Evolutionary conservation across 2,113 vertebrate genomes (phyloP), one percentile per base, ranked within the genome.

Genomic region (Bungarus multicinctus): DNA sequence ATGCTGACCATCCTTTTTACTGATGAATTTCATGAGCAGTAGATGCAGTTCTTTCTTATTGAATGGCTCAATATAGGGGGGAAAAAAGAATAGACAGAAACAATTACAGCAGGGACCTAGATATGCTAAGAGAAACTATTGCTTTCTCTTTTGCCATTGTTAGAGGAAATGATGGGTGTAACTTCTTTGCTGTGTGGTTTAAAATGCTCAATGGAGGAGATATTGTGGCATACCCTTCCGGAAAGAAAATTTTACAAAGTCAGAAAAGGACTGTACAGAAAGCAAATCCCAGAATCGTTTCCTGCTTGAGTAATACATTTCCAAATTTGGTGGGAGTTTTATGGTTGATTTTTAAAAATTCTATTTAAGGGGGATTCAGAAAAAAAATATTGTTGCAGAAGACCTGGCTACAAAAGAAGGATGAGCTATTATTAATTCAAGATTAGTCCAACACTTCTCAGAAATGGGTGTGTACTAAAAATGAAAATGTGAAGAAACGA

Each of bases 151-250:
- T 94, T 94, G 94, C 96, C 96, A 96, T 92, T 93, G 34, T 89
- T 91, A 90, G 64, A 95, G 95, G 95, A 97, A 96, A 94, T 89
- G 58, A 95, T 87, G 96, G 95, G 94, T 94, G 94, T 96, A 94
- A 85, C 94, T 94, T 86, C n/a, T 43, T 55, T 95, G 94, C 91
- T 87, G 89, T 91, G 94, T 91, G 92, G 91, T 58, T 93, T 69
- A 74, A 87, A 93, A 94, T 89, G 87, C 12, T 85, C 55, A 85
- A 43, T 93, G 93, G 91, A 94, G 91, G 90, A 95, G 95, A 85
- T 89, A 54, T 11, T 93, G 89, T 92, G 94, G 94, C 88, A 94
- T 90, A 43, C 60, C 94, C 90, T 60, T 30, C 64, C 4, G 90
- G 54, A 58, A 4, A 53, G 27, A 27, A 16, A 50, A 94, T 27